Evolutionary conservation across 2,797 vertebrate genomes (phyloP).

Genomic region (Hippocampus kuda): DNA sequence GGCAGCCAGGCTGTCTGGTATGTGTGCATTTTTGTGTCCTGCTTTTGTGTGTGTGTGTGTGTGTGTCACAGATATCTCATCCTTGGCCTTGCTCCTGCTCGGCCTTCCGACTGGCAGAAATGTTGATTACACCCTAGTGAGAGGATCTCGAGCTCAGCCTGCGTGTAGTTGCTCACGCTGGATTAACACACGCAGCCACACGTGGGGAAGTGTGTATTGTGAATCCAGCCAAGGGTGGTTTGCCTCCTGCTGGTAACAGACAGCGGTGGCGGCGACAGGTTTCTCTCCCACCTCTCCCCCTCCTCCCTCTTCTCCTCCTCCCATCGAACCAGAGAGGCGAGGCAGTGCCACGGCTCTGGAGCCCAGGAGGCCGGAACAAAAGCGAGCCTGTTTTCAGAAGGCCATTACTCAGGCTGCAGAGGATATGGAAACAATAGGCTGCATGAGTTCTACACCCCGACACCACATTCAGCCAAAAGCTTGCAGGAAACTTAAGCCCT

Average conservation of each 20-base stretch:
- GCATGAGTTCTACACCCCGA: slow-evolving; percentile 64
- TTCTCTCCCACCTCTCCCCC: slow-evolving; percentile 40
- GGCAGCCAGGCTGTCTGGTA: slow-evolving; percentile 33
- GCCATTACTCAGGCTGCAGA: slow-evolving; percentile 65
- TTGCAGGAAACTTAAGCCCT: slow-evolving; percentile 60
- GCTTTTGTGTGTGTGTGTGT: slow-evolving; percentile 13
- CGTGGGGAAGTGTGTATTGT: slow-evolving; percentile 26
- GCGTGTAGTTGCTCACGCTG: slow-evolving; percentile 34
- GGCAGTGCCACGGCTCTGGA: slow-evolving; percentile 55
- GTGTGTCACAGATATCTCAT: slow-evolving; percentile 30
- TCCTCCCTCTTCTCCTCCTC: slow-evolving; percentile 44
- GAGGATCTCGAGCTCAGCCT: slow-evolving; percentile 45
- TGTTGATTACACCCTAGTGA: slow-evolving; percentile 41
- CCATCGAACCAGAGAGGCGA: slow-evolving; percentile 53
- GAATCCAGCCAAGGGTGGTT: slow-evolving; percentile 30
- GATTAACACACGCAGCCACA: slow-evolving; percentile 38
- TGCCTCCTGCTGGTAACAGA: slow-evolving; percentile 43
- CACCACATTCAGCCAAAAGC: slow-evolving; percentile 56
- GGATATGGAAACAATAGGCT: slow-evolving; percentile 67
- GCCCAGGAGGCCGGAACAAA: slow-evolving; percentile 62
- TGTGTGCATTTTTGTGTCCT: slow-evolving; percentile 15
- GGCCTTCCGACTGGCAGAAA: slow-evolving; percentile 44
- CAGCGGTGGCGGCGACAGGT: slow-evolving; percentile 53
- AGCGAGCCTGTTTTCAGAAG: slow-evolving; percentile 64
- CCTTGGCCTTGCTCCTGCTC: slow-evolving; percentile 32